phyloP scores from a whole-genome alignment of 2,113 vertebrate species.

The Plotosus lineatus region DNA sequence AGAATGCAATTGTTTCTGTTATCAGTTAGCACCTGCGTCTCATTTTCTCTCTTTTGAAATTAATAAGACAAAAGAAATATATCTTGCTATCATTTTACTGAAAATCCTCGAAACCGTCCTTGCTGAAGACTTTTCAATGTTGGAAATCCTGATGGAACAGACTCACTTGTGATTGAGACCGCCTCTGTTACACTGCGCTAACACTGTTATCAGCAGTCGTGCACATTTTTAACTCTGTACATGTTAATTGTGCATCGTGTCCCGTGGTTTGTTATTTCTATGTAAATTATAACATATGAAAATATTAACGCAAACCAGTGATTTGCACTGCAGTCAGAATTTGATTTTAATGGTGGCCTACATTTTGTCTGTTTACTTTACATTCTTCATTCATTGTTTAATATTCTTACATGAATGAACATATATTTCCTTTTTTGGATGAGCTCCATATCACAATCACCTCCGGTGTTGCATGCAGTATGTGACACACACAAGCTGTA shows the following conservation, averaged over 20 bases:
- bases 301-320: background rate
- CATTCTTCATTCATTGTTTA: constrained; percentile 59
- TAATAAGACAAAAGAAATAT: constrained; percentile 1
- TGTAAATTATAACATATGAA: background rate
- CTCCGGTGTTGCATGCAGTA: constrained; percentile 40
- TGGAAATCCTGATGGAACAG: background rate
- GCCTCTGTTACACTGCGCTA: background rate
- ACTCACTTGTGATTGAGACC: background rate
- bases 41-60: background rate
- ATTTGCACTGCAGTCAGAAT: background rate
- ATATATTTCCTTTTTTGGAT: constrained; percentile 43
- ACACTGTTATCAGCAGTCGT: background rate
- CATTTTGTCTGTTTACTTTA: constrained; percentile 56
- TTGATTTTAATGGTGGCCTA: constrained; percentile 32
- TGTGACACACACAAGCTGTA: constrained; percentile 35
- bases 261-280: background rate
- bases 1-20: background rate
- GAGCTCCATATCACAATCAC: constrained; percentile 54
- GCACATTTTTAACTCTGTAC: background rate
- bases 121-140: background rate
- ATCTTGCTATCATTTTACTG: background rate
- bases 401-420: constrained; percentile 57
- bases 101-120: background rate
- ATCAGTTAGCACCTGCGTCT: background rate
- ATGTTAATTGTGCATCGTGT: background rate